Percentiles rank a stretch among this genome's conserved stretches.
These are phyloP conservation scores for Meles meles DNA, from an alignment of 2,113 vertebrate genomes.

Conservation along the genomic window DNA sequence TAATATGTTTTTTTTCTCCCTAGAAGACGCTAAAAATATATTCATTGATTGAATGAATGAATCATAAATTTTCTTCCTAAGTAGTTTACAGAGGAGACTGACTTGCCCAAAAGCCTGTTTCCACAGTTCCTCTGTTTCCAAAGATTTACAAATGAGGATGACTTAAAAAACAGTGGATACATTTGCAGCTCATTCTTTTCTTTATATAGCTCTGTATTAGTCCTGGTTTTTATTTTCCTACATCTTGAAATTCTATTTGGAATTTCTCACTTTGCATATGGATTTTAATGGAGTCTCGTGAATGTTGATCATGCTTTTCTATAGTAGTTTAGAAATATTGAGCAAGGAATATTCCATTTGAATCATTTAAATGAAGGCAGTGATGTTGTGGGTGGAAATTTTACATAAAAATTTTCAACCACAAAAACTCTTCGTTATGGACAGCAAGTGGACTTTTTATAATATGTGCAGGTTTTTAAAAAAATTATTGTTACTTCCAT, in stretches of 20 bases:
- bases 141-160: neutral
- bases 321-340: neutral
- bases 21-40: constrained; percentile 24
- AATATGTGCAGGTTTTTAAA: constrained; percentile 31
- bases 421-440: constrained; percentile 12
- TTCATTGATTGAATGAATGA: neutral
- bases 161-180: neutral
- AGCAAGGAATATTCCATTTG: neutral
- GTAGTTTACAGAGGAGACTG: neutral
- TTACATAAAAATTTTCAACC: constrained; percentile 29
- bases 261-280: constrained; percentile 23
- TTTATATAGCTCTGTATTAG: neutral
- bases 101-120: neutral
- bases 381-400: constrained; percentile 50
- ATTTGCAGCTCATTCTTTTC: neutral
- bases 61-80: neutral
- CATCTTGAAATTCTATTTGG: constrained; percentile 39
- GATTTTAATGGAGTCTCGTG: constrained; percentile 41
- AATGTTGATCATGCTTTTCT: constrained; percentile 35
- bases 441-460: neutral
- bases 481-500: constrained; percentile 1
- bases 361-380: constrained; percentile 8
- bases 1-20: neutral
- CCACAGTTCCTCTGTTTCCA: neutral
- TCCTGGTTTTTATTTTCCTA: constrained; percentile 41